phyloP scores from a whole-genome alignment of 2,113 vertebrate species.

The Eurystomus gularis region DNA sequence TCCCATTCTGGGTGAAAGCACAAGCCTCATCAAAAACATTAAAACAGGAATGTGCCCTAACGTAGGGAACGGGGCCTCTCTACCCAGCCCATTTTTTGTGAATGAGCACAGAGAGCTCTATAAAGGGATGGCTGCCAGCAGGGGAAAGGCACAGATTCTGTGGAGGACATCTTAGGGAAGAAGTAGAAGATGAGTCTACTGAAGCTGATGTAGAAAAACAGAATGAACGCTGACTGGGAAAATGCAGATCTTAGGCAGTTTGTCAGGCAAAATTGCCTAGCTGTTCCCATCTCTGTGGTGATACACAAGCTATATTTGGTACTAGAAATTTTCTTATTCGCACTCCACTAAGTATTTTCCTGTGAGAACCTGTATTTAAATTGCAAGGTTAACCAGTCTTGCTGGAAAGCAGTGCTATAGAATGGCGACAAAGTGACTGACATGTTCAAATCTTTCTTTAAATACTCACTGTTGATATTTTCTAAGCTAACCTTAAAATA shows the following conservation, averaged over 20 bases:
- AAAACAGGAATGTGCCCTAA: background rate
- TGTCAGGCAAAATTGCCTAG: slow-evolving; percentile 14
- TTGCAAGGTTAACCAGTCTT: background rate
- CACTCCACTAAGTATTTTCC: background rate
- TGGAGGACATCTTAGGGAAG: background rate
- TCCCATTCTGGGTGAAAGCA: background rate
- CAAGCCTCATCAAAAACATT: background rate
- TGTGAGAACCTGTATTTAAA: background rate
- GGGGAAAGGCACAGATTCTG: background rate
- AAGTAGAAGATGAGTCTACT: background rate
- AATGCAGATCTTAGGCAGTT: background rate
- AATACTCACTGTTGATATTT: background rate
- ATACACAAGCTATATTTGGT: background rate
- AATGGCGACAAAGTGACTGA: background rate
- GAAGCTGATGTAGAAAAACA: background rate
- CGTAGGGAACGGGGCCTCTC: background rate
- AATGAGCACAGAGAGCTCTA: background rate
- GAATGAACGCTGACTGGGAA: background rate
- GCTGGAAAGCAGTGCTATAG: background rate
- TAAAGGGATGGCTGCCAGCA: background rate
- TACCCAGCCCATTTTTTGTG: background rate
- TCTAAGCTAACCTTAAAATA: background rate
- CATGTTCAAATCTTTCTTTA: background rate
- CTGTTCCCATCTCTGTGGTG: background rate
- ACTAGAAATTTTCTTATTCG: background rate